Evolutionary conservation across 1,140 invertebrate genomes (phyloP).

Genomic region (Leptopilina boulardi): DNA sequence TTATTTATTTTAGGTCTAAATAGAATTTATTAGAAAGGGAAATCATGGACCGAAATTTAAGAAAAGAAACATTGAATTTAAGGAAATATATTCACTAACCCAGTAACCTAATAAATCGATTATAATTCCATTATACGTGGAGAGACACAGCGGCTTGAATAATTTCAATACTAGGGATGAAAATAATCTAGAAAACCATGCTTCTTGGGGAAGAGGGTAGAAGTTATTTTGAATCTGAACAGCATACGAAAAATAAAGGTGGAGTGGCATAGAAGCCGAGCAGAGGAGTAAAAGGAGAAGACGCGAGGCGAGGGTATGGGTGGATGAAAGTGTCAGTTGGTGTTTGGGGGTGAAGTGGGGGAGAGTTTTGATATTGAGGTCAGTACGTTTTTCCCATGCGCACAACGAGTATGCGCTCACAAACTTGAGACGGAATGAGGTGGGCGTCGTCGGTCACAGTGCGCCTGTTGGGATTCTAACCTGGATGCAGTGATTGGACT

Average conservation of each 20-base stretch:
- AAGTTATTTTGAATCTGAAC: conserved; percentile 23
- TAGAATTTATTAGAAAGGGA: too few species aligned
- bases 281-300: conserved; percentile 33
- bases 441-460: conserved; percentile 72
- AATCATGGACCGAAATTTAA: too few species aligned
- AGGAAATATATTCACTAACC: not conserved
- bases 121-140: not conserved
- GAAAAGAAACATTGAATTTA: too few species aligned
- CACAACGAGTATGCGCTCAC: conserved; percentile 67
- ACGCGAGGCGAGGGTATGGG: conserved; percentile 39
- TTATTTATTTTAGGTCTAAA: too few species aligned
- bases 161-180: not conserved
- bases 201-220: not conserved
- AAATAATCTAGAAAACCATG: not conserved
- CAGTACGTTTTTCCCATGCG: conserved; percentile 75
- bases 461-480: conserved; percentile 71
- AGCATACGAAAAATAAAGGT: conserved; percentile 29
- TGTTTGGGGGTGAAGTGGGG: conserved; percentile 46
- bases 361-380: conserved; percentile 70
- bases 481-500: conserved; percentile 72
- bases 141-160: not conserved
- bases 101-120: conserved; percentile 17
- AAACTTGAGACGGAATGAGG: conserved; percentile 61
- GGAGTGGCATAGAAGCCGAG: conserved; percentile 7
- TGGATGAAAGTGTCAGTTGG: conserved; percentile 38